These are phyloP conservation scores for Chinchilla lanigera DNA, from an alignment of 2,113 vertebrate genomes.

Conservation along the genomic window DNA sequence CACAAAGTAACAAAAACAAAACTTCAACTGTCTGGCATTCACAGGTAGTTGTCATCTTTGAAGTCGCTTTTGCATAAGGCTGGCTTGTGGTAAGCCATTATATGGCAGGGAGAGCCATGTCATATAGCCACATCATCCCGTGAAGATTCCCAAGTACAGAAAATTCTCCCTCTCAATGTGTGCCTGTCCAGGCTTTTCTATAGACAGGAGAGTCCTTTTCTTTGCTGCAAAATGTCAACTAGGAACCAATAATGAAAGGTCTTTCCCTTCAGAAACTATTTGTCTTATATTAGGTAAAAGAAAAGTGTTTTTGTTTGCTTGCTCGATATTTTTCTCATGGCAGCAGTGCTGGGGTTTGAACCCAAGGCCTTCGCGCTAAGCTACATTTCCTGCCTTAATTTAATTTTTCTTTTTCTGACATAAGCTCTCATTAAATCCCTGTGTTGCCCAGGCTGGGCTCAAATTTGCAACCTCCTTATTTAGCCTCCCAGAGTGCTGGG, in stretches of 20 bases:
- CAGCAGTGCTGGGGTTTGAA: not conserved
- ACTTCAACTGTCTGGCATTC: not conserved
- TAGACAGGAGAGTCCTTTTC: not conserved
- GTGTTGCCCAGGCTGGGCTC: not conserved
- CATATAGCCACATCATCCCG: not conserved
- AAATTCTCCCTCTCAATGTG: not conserved
- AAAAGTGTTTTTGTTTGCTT: not conserved
- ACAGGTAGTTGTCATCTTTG: not conserved
- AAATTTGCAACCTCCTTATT: not conserved
- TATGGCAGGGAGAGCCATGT: not conserved
- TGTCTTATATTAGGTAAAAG: slow-evolving; percentile 17
- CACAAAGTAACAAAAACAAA: too few species aligned
- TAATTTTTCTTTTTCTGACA: not conserved
- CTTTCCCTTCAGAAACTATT: not conserved
- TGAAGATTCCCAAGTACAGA: not conserved
- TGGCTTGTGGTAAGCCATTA: not conserved
- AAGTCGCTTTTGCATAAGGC: not conserved
- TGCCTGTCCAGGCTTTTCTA: not conserved
- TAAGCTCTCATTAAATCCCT: not conserved
- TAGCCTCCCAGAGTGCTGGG: not conserved
- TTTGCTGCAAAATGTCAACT: slow-evolving; percentile 22
- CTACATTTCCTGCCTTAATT: not conserved
- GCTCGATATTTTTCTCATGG: not conserved
- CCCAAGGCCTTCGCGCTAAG: not conserved
- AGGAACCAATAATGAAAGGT: not conserved